These are phyloP conservation scores for Tachina grossa DNA, from an alignment of 2,888 invertebrate species.

Conservation along the genomic window DNA sequence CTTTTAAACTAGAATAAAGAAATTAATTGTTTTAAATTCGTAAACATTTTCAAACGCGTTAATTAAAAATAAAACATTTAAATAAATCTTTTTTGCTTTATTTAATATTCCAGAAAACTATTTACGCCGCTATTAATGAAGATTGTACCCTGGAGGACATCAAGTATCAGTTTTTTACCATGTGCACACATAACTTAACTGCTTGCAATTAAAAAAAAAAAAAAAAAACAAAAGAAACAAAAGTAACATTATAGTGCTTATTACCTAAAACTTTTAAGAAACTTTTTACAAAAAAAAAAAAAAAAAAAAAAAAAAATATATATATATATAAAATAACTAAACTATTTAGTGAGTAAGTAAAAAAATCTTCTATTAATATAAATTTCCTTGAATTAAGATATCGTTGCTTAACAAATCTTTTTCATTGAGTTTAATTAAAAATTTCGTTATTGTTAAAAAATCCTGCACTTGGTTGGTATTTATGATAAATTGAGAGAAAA, in stretches of 20 bases:
- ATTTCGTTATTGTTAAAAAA: slow-evolving; percentile 12
- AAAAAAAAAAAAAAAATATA: neutral
- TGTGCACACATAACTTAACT: slow-evolving; percentile 74
- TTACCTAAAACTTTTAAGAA: slow-evolving; percentile 53
- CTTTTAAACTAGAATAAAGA: no score
- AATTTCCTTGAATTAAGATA: slow-evolving; percentile 2
- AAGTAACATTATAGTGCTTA: slow-evolving; percentile 54
- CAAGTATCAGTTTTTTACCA: slow-evolving; percentile 80
- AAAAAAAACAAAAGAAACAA: neutral
- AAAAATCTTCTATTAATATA: neutral
- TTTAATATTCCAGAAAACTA: slow-evolving; percentile 76
- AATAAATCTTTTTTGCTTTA: neutral
- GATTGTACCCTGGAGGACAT: slow-evolving; percentile 80
- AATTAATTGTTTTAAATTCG: no score
- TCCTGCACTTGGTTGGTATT: slow-evolving; percentile 10
- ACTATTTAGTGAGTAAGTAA: slow-evolving; percentile 19
- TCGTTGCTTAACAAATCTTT: slow-evolving; percentile 5
- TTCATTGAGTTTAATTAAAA: slow-evolving; percentile 21
- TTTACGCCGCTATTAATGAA: slow-evolving; percentile 79
- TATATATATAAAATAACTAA: no score
- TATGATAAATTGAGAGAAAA: slow-evolving; percentile 33
- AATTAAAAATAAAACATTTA: neutral
- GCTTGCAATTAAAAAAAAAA: slow-evolving; percentile 53
- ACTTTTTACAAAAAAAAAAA: slow-evolving; percentile 40
- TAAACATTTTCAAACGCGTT: no score